Percentiles rank a stretch among this genome's conserved stretches.
phyloP scores from a whole-genome alignment of 2,113 vertebrate species.

The Amazona vittata region DNA sequence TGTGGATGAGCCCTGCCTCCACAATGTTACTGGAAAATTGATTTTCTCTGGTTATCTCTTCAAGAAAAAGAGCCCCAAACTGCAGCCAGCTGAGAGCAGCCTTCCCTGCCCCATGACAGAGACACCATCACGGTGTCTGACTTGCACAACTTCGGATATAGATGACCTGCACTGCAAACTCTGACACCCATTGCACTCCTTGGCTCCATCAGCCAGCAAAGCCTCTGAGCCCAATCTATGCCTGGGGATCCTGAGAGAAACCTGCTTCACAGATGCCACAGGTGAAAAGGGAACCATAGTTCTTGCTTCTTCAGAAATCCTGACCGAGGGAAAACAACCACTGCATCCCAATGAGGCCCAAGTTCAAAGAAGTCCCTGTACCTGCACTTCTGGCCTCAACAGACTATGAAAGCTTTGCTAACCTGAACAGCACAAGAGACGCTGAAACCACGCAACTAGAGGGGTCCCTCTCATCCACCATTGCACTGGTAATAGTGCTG shows the following conservation, averaged over 20 bases:
- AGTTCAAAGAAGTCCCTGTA: constrained; percentile 22
- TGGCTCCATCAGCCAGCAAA: background rate
- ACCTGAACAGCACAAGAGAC: constrained; percentile 54
- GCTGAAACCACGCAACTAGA: constrained; percentile 43
- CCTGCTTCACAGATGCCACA: background rate
- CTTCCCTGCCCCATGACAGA: background rate
- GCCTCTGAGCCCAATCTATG: background rate
- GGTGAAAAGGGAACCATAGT: background rate
- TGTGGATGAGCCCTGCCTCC: background rate
- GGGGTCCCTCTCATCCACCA: constrained; percentile 71
- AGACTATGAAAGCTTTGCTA: constrained; percentile 12
- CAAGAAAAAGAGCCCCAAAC: background rate
- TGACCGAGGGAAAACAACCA: background rate
- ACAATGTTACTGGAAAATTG: background rate
- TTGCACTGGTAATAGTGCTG: constrained; percentile 73
- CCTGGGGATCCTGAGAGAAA: background rate
- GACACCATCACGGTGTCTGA: rapidly evolving
- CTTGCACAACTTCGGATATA: rapidly evolving
- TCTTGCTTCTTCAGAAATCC: background rate
- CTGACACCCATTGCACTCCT: rapidly evolving
- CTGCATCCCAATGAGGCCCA: constrained; percentile 67
- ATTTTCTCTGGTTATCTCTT: constrained; percentile 4
- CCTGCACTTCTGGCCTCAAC: constrained; percentile 23
- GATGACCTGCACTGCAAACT: background rate
- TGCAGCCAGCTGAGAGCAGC: background rate